Evolutionary conservation across 37 sponge, comb jelly and placozoan genomes (phyloP).

Genomic region (Beroe forskalii): DNA sequence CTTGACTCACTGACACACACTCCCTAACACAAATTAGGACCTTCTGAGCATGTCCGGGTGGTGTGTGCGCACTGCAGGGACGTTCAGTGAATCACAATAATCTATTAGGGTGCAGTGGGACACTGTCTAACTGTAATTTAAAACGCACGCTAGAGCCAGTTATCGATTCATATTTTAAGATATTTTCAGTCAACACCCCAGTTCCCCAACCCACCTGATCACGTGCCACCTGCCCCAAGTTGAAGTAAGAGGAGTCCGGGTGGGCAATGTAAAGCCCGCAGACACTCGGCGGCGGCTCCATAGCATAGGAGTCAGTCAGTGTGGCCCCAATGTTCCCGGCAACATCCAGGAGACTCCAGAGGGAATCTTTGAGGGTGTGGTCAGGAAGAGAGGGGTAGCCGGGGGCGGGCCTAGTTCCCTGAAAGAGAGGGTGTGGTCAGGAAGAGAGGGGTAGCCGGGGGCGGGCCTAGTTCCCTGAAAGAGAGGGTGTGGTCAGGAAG

Average conservation of each 20-base stretch:
- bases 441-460: too few relatives aligned
- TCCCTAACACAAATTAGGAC: too few relatives aligned
- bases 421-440: neutral
- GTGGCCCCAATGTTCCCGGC: constrained; percentile 72
- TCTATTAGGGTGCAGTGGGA: too few relatives aligned
- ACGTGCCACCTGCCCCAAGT: constrained; percentile 81
- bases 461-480: constrained; percentile 84
- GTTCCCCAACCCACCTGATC: constrained; percentile 90
- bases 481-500: constrained; percentile 86
- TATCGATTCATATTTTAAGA: too few relatives aligned
- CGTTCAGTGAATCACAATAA: too few relatives aligned
- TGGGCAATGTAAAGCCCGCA: constrained; percentile 92
- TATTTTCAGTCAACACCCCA: too few relatives aligned
- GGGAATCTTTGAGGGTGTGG: constrained; percentile 87
- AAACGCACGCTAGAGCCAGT: too few relatives aligned
- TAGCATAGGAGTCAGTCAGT: constrained; percentile 90
- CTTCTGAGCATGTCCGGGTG: too few relatives aligned
- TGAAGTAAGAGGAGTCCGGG: constrained; percentile 83
- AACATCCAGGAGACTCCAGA: constrained; percentile 87
- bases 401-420: constrained; percentile 97
- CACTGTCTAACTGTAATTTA: too few relatives aligned
- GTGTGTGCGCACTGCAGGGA: too few relatives aligned
- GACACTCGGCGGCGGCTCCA: constrained; percentile 94
- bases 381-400: constrained; percentile 98
- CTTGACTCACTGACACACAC: too few relatives aligned